These are phyloP conservation scores for Spicauda simplicius DNA, from an alignment of 2,888 invertebrate species.

Conservation along the genomic window DNA sequence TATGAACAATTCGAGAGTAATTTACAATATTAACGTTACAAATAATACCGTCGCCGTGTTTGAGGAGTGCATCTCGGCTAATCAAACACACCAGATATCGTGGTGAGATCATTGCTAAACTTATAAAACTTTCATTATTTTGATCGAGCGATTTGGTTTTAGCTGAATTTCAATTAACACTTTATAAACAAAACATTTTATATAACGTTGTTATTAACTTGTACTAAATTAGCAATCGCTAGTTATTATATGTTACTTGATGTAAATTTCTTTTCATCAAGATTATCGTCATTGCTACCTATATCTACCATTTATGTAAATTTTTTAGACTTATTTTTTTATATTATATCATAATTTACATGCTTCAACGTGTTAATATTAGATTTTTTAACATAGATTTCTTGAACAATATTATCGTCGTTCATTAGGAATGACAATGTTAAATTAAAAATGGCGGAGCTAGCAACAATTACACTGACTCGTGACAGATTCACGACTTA, in stretches of 20 bases:
- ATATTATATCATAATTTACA: no score
- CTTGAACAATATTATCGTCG: background rate
- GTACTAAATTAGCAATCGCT: no score
- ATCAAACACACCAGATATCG: slow-evolving; percentile 43
- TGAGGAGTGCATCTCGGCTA: slow-evolving; percentile 45
- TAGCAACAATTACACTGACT: background rate
- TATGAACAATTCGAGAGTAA: slow-evolving; percentile 39
- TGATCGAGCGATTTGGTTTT: no score
- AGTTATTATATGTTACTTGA: no score
- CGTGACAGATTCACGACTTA: slow-evolving; percentile 7
- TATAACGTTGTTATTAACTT: no score
- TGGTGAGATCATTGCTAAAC: slow-evolving; percentile 43
- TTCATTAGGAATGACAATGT: background rate
- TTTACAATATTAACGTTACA: slow-evolving; percentile 41
- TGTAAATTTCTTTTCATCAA: no score
- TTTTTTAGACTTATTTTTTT: no score
- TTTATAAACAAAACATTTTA: no score
- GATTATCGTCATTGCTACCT: no score
- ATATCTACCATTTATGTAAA: no score
- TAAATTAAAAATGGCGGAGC: background rate
- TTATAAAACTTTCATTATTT: no score
- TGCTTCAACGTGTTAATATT: background rate
- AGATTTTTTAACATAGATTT: background rate
- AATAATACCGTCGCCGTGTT: slow-evolving; percentile 40
- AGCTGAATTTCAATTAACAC: no score